Evolutionary conservation across 2,797 vertebrate genomes (phyloP).

Genomic region (Pteronotus mesoamericanus): DNA sequence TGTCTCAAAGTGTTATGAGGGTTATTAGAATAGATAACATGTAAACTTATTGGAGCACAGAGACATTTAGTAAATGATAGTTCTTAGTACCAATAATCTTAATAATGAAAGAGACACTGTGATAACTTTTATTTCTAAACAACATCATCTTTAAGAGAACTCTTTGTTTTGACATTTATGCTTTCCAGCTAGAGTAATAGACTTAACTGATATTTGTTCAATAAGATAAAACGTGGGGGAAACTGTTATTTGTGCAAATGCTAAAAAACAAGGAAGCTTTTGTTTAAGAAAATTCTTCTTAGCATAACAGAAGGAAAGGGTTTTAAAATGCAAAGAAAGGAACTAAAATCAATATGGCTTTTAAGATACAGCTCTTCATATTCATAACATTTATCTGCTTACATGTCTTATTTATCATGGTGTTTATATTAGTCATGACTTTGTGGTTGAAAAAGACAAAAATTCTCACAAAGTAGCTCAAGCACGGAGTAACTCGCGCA

Average conservation of each 20-base stretch:
- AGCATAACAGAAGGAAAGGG: background rate
- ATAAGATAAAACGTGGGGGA: background rate
- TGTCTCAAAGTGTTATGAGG: background rate
- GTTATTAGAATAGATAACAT: background rate
- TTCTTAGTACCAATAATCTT: background rate
- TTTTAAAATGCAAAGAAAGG: background rate
- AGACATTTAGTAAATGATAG: background rate
- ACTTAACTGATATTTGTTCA: background rate
- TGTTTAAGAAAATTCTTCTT: slow-evolving; percentile 40
- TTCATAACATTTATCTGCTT: background rate
- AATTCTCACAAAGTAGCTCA: background rate
- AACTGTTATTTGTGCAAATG: background rate
- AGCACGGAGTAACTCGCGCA: background rate
- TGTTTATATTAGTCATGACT: background rate
- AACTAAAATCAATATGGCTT: background rate
- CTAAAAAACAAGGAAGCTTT: background rate
- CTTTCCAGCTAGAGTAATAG: background rate
- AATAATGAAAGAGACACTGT: background rate
- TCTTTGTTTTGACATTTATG: slow-evolving; percentile 32
- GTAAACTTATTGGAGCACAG: background rate
- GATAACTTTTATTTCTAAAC: background rate
- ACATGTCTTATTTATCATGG: background rate
- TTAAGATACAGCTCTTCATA: background rate
- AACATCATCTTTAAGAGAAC: background rate
- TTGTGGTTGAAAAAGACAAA: background rate